Conservation (phyloP, 2,797 vertebrate species). For the Phataginus tetradactyla region DNA sequence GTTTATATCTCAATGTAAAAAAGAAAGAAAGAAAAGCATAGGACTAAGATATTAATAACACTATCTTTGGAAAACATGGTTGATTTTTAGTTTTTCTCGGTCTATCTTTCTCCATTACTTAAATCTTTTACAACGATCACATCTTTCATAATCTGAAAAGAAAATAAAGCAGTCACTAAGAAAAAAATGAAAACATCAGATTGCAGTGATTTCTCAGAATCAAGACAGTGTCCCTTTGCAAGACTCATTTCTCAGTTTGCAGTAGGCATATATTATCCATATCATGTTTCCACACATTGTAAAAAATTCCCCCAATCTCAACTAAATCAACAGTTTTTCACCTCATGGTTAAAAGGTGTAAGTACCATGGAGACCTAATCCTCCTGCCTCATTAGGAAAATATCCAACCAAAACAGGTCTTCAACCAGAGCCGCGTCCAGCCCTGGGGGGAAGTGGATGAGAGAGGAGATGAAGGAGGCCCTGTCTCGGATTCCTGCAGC, state of each 20-base stretch:
- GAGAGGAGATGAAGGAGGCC: slow-evolving; percentile 67
- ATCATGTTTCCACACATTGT: slow-evolving; percentile 15
- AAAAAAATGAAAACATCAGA: background rate
- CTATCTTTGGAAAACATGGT: background rate
- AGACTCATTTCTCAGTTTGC: background rate
- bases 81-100: background rate
- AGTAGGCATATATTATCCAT: background rate
- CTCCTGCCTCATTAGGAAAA: slow-evolving; percentile 84
- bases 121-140: background rate
- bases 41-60: background rate
- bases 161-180: background rate
- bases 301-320: slow-evolving; percentile 38
- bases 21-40: background rate
- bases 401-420: slow-evolving; percentile 73
- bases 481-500: slow-evolving; percentile 68
- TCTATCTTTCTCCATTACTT: background rate
- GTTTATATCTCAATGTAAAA: background rate
- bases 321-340: slow-evolving; percentile 65
- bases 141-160: slow-evolving; percentile 6
- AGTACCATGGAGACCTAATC: slow-evolving; percentile 77
- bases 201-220: background rate
- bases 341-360: slow-evolving; percentile 62
- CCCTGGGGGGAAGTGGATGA: slow-evolving; percentile 77
- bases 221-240: background rate
- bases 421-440: slow-evolving; percentile 74